Percentiles rank a stretch among this genome's conserved stretches.
These are phyloP conservation scores for Ageneiosus marmoratus DNA, from an alignment of 2,113 vertebrate genomes.

Conservation along the genomic window DNA sequence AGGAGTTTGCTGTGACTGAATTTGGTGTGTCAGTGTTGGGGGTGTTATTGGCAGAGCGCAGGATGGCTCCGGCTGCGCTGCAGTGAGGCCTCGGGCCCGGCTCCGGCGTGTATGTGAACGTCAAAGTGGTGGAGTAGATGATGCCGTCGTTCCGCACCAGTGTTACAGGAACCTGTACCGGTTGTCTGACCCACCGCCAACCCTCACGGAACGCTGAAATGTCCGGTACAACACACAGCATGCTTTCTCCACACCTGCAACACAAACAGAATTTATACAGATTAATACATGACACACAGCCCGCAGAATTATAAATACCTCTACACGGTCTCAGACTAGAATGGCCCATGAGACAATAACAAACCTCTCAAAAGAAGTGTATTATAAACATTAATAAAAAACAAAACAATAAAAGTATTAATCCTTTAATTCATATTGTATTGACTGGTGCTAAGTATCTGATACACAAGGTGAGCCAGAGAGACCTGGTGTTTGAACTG, in stretches of 20 bases:
- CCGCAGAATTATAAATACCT: too few relatives aligned
- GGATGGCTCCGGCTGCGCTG: slow-evolving; percentile 95
- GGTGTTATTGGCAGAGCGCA: slow-evolving; percentile 84
- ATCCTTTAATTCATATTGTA: too few relatives aligned
- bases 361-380: too few relatives aligned
- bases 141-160: slow-evolving; percentile 97
- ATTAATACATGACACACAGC: neutral
- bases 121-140: slow-evolving; percentile 99
- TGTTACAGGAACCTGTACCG: slow-evolving; percentile 97
- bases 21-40: slow-evolving; percentile 72
- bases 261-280: neutral
- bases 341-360: too few relatives aligned
- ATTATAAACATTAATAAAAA: too few relatives aligned
- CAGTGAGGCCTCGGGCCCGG: slow-evolving; percentile 96
- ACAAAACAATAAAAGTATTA: too few relatives aligned
- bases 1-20: slow-evolving; percentile 84
- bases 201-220: slow-evolving; percentile 99
- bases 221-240: slow-evolving; percentile 97
- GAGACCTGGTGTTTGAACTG: too few relatives aligned
- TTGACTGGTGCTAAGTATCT: too few relatives aligned
- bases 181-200: slow-evolving; percentile 98
- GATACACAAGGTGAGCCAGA: too few relatives aligned
- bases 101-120: slow-evolving; percentile 98
- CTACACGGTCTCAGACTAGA: too few relatives aligned
- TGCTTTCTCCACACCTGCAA: slow-evolving; percentile 92